Percentiles rank a stretch among this genome's conserved stretches.
phyloP scores from a whole-genome alignment of 2,888 invertebrate species.

The Heliconius erato region DNA sequence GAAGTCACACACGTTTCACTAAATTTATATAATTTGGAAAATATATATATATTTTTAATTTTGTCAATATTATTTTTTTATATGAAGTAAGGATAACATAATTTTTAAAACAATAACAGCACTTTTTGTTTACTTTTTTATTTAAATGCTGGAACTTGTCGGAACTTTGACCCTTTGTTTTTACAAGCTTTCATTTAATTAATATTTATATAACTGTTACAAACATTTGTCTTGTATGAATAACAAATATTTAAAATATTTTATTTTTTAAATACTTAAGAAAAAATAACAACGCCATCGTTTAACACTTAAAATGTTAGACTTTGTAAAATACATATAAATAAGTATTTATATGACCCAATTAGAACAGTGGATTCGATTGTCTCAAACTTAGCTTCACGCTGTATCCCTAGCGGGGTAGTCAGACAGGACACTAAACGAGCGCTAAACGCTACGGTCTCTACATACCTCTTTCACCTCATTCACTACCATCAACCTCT shows the following conservation, averaged over 20 bases:
- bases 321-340: neutral
- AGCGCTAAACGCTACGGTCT: too few species aligned
- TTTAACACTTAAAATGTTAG: neutral
- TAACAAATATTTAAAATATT: neutral
- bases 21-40: neutral
- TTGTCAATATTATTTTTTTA: neutral
- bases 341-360: too few species aligned
- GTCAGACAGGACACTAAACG: too few species aligned
- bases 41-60: neutral
- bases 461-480: too few species aligned
- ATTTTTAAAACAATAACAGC: neutral
- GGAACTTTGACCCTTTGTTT: neutral
- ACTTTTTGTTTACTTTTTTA: neutral
- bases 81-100: neutral
- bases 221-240: constrained; percentile 7
- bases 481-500: too few species aligned
- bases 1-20: neutral
- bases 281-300: neutral
- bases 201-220: constrained; percentile 20
- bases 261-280: neutral
- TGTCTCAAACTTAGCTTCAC: too few species aligned
- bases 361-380: too few species aligned
- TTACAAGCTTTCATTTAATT: neutral
- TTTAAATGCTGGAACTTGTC: neutral
- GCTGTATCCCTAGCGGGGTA: too few species aligned